Conservation (phyloP, 2,113 vertebrate genomes). For the Periophthalmus modestus region DNA sequence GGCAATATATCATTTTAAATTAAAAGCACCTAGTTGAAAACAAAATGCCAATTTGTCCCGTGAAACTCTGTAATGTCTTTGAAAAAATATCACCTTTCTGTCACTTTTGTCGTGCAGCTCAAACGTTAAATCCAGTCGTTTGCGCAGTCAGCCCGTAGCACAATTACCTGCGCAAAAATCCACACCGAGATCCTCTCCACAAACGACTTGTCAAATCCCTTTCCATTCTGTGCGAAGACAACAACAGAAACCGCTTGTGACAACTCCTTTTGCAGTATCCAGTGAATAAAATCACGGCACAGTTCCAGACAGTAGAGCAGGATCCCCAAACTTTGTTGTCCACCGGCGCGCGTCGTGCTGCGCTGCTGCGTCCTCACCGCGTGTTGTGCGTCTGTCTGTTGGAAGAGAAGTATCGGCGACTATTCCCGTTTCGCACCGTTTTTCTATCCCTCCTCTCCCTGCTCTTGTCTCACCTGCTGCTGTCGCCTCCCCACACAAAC, state of each 20-base stretch:
- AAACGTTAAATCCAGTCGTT: conserved; percentile 48
- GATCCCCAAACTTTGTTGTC: conserved; percentile 56
- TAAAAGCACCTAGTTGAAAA: conserved; percentile 74
- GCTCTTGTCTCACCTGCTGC: conserved; percentile 74
- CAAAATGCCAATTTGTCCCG: conserved; percentile 45
- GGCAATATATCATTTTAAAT: conserved; percentile 67
- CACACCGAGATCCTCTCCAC: conserved; percentile 68
- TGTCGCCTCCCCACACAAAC: conserved; percentile 64
- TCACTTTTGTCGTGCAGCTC: conserved; percentile 14
- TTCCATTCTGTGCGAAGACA: conserved; percentile 68
- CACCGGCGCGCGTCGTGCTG: conserved; percentile 46
- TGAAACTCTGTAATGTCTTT: conserved; percentile 34
- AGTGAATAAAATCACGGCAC: conserved; percentile 36
- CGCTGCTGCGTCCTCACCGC: conserved; percentile 46
- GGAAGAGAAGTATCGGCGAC: conserved; percentile 43
- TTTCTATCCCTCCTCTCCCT: conserved; percentile 21
- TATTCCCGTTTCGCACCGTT: conserved; percentile 39
- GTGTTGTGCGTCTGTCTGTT: conserved; percentile 33
- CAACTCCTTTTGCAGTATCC: conserved; percentile 37
- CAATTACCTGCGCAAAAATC: conserved; percentile 74
- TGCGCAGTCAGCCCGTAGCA: conserved; percentile 50
- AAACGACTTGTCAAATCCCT: conserved; percentile 67
- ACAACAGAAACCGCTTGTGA: conserved; percentile 10
- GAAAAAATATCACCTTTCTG: conserved; percentile 36
- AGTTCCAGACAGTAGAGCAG: conserved; percentile 48